A percentile compares a stretch with the other conserved stretches of the same genome.
These are phyloP conservation scores for Lagria hirta DNA, from an alignment of 2,888 invertebrate genomes.

Conservation along the genomic window DNA sequence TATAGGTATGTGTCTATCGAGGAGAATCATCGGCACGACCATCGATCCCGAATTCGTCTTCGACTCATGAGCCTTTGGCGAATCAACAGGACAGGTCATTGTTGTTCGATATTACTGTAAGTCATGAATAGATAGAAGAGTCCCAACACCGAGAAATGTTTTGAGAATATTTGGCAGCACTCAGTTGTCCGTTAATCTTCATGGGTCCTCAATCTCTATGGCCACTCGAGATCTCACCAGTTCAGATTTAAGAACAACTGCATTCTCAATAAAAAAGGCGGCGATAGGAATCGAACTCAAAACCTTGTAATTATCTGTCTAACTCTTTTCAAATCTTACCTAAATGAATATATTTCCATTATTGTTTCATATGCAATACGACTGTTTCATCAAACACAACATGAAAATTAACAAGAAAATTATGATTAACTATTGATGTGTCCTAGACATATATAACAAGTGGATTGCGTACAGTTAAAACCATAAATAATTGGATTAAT, in stretches of 20 bases:
- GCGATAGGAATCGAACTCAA: constrained; percentile 9
- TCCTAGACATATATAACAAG: constrained; percentile 5
- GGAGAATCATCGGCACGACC: constrained; percentile 19
- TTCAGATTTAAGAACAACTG: constrained; percentile 23
- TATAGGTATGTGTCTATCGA: constrained; percentile 20
- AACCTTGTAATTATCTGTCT: constrained; percentile 9
- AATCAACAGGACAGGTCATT: constrained; percentile 15
- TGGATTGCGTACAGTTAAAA: constrained; percentile 7
- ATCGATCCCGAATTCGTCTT: constrained; percentile 13
- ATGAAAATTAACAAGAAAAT: constrained; percentile 7
- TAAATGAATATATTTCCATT: constrained; percentile 4
- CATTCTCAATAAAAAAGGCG: constrained; percentile 13
- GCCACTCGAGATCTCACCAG: constrained; percentile 12
- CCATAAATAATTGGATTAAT: constrained; percentile 7
- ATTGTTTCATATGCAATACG: constrained; percentile 7
- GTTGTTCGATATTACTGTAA: constrained; percentile 28
- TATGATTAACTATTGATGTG: constrained; percentile 6
- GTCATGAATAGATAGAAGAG: constrained; percentile 26
- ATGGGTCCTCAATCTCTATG: constrained; percentile 18
- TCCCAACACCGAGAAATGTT: constrained; percentile 25
- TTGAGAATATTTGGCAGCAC: constrained; percentile 24
- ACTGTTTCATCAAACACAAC: constrained; percentile 8
- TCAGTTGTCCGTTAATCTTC: constrained; percentile 19
- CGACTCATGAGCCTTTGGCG: constrained; percentile 10
- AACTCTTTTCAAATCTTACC: constrained; percentile 4